Evolutionary conservation across 2,797 vertebrate genomes (phyloP).

Genomic region (Apodemus agrarius): DNA sequence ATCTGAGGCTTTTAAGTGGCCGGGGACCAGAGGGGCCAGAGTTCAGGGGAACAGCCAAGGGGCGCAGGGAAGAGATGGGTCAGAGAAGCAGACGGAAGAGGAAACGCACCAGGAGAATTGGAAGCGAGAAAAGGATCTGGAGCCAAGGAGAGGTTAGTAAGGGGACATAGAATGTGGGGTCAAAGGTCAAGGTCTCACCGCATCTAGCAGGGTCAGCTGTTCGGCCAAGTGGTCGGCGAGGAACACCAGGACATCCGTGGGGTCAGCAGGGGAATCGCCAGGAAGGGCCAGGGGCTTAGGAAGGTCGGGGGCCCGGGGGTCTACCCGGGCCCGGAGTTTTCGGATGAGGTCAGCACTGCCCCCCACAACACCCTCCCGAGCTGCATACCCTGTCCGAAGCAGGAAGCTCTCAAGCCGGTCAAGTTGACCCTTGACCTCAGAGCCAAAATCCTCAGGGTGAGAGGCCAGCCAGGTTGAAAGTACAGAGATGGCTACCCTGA

Average conservation of each 20-base stretch:
- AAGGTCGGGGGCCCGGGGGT: slow-evolving; percentile 77
- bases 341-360: slow-evolving; percentile 74
- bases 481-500: slow-evolving; percentile 91
- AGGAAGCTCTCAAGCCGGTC: slow-evolving; percentile 90
- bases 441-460: slow-evolving; percentile 93
- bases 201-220: slow-evolving; percentile 95
- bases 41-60: slow-evolving; percentile 30
- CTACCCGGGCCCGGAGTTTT: slow-evolving; percentile 78
- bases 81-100: slow-evolving; percentile 10
- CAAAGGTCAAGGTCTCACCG: slow-evolving; percentile 88
- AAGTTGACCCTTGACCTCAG: slow-evolving; percentile 88
- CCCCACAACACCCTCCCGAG: slow-evolving; percentile 77
- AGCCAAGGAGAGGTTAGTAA: slow-evolving; percentile 63
- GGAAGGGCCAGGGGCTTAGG: slow-evolving; percentile 78
- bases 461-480: slow-evolving; percentile 93
- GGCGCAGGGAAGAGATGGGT: background rate
- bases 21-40: slow-evolving; percentile 48
- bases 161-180: background rate
- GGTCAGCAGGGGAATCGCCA: slow-evolving; percentile 87
- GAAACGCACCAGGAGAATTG: slow-evolving; percentile 29
- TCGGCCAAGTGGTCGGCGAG: slow-evolving; percentile 91
- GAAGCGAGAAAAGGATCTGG: slow-evolving; percentile 64
- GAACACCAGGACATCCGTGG: slow-evolving; percentile 92
- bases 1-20: slow-evolving; percentile 53
- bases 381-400: slow-evolving; percentile 83